phyloP scores from a whole-genome alignment of 2,888 invertebrate species.

The Dicranocentrus wangi region DNA sequence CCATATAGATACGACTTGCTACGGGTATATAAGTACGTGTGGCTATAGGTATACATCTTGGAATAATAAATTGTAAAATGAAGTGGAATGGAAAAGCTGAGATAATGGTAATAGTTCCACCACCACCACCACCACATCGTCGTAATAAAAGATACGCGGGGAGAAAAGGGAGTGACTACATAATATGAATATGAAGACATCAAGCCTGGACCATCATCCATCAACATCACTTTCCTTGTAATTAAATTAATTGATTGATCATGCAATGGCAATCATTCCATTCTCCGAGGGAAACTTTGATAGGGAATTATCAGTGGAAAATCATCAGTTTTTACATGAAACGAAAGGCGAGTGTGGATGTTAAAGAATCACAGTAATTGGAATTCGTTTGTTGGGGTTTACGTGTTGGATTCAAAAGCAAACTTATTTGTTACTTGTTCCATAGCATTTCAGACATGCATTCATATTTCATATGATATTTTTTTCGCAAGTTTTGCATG shows the following conservation, averaged over 20 bases:
- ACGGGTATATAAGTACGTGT: too few species aligned
- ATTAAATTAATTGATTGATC: constrained; percentile 73
- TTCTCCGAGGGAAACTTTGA: constrained; percentile 25
- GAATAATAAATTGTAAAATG: neutral
- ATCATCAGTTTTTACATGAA: constrained; percentile 20
- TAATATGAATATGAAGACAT: constrained; percentile 67
- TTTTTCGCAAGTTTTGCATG: too few species aligned
- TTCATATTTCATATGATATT: too few species aligned
- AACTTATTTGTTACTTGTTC: constrained; percentile 1
- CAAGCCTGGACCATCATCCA: constrained; percentile 67
- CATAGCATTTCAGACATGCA: too few species aligned
- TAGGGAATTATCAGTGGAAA: constrained; percentile 25
- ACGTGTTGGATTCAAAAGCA: neutral
- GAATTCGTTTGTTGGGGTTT: neutral
- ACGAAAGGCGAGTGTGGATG: too few species aligned
- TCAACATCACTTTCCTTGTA: constrained; percentile 71
- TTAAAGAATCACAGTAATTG: neutral
- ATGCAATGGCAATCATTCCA: constrained; percentile 65
- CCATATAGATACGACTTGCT: too few species aligned
- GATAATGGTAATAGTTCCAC: too few species aligned
- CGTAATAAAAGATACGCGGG: neutral
- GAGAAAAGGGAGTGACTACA: constrained; percentile 48
- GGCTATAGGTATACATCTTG: too few species aligned
- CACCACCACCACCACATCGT: too few species aligned
- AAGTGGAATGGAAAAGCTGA: neutral